Percentiles rank a stretch among this genome's conserved stretches.
phyloP scores from a whole-genome alignment of 1,140 invertebrate genomes.

The Plectrocnemia conspersa region DNA sequence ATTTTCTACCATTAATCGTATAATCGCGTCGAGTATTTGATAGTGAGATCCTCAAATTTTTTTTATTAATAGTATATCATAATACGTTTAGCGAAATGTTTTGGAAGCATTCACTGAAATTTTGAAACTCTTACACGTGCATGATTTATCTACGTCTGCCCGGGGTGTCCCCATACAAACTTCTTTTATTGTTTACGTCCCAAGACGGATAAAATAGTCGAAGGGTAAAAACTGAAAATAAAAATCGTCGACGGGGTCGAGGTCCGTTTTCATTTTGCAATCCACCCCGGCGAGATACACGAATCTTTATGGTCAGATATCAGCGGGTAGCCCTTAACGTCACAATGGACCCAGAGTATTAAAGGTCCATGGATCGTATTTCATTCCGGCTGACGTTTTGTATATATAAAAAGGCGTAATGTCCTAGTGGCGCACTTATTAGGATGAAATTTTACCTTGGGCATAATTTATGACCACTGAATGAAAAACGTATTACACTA shows the following conservation, averaged over 20 bases:
- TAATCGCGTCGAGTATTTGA: too few species aligned
- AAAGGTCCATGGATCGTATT: constrained; percentile 3
- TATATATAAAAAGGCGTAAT: constrained; percentile 1
- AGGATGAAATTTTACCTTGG: too few species aligned
- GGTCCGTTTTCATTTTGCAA: constrained; percentile 23
- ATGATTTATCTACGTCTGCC: constrained; percentile 23
- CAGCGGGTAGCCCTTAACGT: constrained; percentile 16
- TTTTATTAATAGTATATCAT: too few species aligned
- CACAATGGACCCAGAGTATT: neutral
- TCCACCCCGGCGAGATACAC: constrained; percentile 18
- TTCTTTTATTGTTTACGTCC: constrained; percentile 26
- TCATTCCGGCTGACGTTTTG: neutral
- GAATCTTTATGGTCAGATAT: constrained; percentile 24
- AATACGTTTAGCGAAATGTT: too few species aligned
- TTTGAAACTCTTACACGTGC: too few species aligned
- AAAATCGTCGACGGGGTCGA: too few species aligned
- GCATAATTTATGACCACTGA: too few species aligned
- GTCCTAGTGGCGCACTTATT: neutral
- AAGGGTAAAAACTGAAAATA: constrained; percentile 1
- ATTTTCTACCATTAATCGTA: too few species aligned
- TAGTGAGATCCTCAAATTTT: too few species aligned
- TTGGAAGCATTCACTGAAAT: too few species aligned
- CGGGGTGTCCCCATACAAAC: constrained; percentile 23
- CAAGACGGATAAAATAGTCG: constrained; percentile 20
- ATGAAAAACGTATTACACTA: too few species aligned